Evolutionary conservation across 2,888 invertebrate species (phyloP).

Genomic region (Cenopis cana): DNA sequence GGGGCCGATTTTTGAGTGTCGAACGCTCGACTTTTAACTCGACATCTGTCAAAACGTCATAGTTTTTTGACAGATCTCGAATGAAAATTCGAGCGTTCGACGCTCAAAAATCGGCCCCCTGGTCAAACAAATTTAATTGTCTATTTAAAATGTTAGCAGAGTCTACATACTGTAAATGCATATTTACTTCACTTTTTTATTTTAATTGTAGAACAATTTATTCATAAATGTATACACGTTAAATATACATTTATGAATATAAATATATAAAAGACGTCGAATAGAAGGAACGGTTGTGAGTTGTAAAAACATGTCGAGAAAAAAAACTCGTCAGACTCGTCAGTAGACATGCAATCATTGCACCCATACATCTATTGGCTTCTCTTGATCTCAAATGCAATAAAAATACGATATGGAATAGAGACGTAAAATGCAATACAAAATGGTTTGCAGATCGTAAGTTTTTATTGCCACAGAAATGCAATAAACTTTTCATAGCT

Average conservation of each 20-base stretch:
- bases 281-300: not conserved
- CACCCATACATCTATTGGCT: slow-evolving; percentile 5
- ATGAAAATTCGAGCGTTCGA: no score
- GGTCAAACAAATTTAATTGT: not conserved
- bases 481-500: slow-evolving; percentile 33
- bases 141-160: not conserved
- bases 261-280: no score
- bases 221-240: no score
- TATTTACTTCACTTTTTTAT: no score
- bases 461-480: slow-evolving; percentile 22
- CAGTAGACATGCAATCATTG: not conserved
- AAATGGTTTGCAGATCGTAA: slow-evolving; percentile 31
- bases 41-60: no score
- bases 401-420: slow-evolving; percentile 29
- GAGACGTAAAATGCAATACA: slow-evolving; percentile 31
- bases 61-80: no score
- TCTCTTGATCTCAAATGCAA: slow-evolving; percentile 20
- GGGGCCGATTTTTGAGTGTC: no score
- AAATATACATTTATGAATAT: no score
- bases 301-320: not conserved
- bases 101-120: no score
- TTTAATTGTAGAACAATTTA: no score
- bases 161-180: not conserved
- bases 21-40: no score
- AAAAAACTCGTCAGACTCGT: not conserved